A percentile compares a stretch with the other conserved stretches of the same genome.
phyloP scores from a whole-genome alignment of 2,888 invertebrate genomes.

The Archips xylosteana region DNA sequence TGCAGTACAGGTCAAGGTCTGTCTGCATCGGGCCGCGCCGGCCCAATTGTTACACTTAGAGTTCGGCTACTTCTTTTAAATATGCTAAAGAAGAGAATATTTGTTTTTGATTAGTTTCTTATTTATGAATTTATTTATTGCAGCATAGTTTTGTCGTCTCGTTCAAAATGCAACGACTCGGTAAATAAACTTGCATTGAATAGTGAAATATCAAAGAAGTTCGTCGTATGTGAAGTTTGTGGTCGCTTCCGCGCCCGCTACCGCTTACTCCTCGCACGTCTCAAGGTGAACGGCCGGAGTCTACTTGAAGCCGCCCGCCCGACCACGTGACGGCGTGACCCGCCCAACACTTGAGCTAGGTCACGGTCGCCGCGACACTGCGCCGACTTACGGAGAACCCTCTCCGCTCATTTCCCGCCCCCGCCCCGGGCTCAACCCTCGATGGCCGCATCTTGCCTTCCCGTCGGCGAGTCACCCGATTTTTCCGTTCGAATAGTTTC shows the following conservation, averaged over 20 bases:
- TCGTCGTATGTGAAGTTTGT: neutral
- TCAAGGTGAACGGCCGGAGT: conserved; percentile 81
- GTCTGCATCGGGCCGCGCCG: neutral
- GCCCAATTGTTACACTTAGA: neutral
- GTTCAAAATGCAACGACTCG: too few relatives aligned
- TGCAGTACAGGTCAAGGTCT: conserved; percentile 7
- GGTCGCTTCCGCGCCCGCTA: conserved; percentile 58
- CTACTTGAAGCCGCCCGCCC: conserved; percentile 73
- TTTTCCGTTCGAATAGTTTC: conserved; percentile 82
- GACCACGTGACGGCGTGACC: conserved; percentile 69
- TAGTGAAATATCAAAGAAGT: neutral
- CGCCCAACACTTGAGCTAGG: conserved; percentile 81
- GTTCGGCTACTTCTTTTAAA: neutral
- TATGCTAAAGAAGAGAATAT: neutral
- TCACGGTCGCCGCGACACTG: conserved; percentile 78
- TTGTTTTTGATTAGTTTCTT: neutral
- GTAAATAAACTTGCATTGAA: too few relatives aligned
- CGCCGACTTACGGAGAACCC: conserved; percentile 64
- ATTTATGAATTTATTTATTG: neutral
- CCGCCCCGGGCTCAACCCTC: conserved; percentile 50
- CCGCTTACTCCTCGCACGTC: conserved; percentile 58
- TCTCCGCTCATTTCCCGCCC: conserved; percentile 43
- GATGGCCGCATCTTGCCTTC: conserved; percentile 61
- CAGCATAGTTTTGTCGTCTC: neutral
- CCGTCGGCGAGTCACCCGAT: conserved; percentile 67